These are phyloP conservation scores for Mugil cephalus DNA, from an alignment of 2,113 vertebrate genomes.

Conservation along the genomic window DNA sequence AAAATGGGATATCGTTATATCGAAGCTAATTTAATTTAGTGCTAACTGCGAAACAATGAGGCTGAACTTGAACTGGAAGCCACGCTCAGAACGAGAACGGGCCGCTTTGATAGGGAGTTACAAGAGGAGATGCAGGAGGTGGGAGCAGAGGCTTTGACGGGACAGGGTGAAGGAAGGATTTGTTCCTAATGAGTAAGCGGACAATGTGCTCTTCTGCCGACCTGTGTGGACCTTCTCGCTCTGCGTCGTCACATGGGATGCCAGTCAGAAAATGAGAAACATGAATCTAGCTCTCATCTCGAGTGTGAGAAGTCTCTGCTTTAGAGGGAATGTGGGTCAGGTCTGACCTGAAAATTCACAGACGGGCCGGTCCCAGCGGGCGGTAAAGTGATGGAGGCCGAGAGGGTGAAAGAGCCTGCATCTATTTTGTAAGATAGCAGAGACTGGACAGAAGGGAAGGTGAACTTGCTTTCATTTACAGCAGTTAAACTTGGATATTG, in stretches of 20 bases:
- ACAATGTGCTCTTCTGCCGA: conserved; percentile 17
- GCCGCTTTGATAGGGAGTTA: not conserved
- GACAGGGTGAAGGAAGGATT: conserved; percentile 1
- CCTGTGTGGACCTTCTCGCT: not conserved
- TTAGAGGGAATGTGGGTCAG: not conserved
- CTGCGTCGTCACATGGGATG: conserved; percentile 28
- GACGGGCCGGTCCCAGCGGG: not conserved
- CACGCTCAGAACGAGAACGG: not conserved
- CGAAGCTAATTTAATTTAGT: not conserved
- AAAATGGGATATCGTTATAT: not conserved
- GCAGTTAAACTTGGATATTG: not conserved
- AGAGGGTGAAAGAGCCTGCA: not conserved
- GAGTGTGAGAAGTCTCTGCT: conserved; percentile 8
- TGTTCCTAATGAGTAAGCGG: conserved; percentile 29
- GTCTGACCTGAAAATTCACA: not conserved
- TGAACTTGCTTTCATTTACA: not conserved
- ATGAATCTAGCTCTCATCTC: conserved; percentile 30
- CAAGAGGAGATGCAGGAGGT: not conserved
- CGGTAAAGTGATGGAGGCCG: not conserved
- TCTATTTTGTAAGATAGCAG: not conserved
- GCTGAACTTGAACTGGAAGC: not conserved
- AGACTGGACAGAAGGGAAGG: not conserved
- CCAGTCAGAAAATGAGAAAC: conserved; percentile 64
- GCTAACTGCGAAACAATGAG: not conserved
- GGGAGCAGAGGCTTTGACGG: not conserved